phyloP scores from a whole-genome alignment of 2,113 vertebrate genomes.

The Eublepharis macularius region DNA sequence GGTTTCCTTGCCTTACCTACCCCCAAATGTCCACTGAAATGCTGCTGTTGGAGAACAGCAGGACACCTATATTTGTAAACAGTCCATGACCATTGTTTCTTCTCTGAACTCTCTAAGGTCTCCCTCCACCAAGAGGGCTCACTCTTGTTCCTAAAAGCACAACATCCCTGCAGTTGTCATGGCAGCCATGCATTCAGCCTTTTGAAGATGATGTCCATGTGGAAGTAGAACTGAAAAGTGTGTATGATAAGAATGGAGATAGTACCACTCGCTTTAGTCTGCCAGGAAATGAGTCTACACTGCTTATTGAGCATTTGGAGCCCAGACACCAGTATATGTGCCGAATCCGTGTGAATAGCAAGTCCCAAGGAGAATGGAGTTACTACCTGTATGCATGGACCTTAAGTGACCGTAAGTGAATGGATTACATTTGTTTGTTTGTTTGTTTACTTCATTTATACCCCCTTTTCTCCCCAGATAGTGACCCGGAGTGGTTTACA shows the following conservation, averaged over 20 bases:
- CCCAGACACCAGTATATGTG: slow-evolving; percentile 83
- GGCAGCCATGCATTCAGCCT: slow-evolving; percentile 75
- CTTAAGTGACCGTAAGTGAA: slow-evolving; percentile 83
- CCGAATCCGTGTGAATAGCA: slow-evolving; percentile 78
- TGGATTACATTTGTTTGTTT: slow-evolving; percentile 2
- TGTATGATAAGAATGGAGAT: slow-evolving; percentile 51
- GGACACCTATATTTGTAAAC: background rate
- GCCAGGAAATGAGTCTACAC: slow-evolving; percentile 75
- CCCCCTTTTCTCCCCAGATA: too few species aligned
- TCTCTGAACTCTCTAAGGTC: slow-evolving; percentile 71
- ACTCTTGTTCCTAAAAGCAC: slow-evolving; percentile 79
- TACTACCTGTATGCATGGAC: slow-evolving; percentile 83
- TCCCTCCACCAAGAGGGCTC: slow-evolving; percentile 80
- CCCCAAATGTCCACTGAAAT: background rate
- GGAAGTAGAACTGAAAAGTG: slow-evolving; percentile 76
- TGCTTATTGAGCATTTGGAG: slow-evolving; percentile 73
- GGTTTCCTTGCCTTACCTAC: too few species aligned
- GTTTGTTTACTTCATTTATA: background rate
- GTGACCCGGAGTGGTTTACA: too few species aligned
- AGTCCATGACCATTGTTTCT: background rate
- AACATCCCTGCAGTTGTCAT: slow-evolving; percentile 81
- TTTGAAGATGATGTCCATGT: slow-evolving; percentile 78
- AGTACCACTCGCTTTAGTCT: slow-evolving; percentile 66
- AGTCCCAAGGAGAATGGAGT: slow-evolving; percentile 79
- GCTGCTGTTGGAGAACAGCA: too few species aligned